phyloP scores from a whole-genome alignment of 23 tunicate species.

The Phallusia fumigata region DNA sequence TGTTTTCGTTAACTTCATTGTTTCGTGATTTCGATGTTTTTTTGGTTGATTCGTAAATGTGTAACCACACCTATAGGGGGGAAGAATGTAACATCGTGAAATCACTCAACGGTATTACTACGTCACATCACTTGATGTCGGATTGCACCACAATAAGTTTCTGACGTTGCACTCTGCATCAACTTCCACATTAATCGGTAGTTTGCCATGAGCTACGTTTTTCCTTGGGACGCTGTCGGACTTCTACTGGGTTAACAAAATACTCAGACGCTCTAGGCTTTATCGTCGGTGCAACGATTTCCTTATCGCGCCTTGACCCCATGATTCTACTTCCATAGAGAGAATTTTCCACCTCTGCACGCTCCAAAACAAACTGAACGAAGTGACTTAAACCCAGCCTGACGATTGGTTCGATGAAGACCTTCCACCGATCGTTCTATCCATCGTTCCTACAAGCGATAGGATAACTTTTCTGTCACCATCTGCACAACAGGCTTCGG shows the following conservation, averaged over 20 bases:
- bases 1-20: not conserved
- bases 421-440: slow-evolving; percentile 11
- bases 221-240: not conserved
- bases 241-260: not conserved
- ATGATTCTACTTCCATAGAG: slow-evolving; percentile 1
- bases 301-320: not conserved
- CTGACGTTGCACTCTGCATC: too few relatives aligned
- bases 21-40: slow-evolving; percentile 12
- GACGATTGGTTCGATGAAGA: slow-evolving; percentile 12
- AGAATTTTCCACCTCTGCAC: too few relatives aligned
- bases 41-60: not conserved
- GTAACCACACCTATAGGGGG: slow-evolving; percentile 3
- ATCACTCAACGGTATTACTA: not conserved
- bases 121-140: not conserved
- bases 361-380: too few relatives aligned
- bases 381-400: slow-evolving; percentile 7
- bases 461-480: slow-evolving; percentile 16
- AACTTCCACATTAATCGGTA: too few relatives aligned
- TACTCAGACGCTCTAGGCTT: not conserved
- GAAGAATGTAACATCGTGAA: slow-evolving; percentile 3
- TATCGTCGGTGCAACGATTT: not conserved
- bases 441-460: not conserved
- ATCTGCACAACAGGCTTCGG: too few relatives aligned
- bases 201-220: too few relatives aligned
- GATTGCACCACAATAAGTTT: too few relatives aligned